Evolutionary conservation across 2,113 vertebrate genomes (phyloP).

Genomic region (Gulo gulo): DNA sequence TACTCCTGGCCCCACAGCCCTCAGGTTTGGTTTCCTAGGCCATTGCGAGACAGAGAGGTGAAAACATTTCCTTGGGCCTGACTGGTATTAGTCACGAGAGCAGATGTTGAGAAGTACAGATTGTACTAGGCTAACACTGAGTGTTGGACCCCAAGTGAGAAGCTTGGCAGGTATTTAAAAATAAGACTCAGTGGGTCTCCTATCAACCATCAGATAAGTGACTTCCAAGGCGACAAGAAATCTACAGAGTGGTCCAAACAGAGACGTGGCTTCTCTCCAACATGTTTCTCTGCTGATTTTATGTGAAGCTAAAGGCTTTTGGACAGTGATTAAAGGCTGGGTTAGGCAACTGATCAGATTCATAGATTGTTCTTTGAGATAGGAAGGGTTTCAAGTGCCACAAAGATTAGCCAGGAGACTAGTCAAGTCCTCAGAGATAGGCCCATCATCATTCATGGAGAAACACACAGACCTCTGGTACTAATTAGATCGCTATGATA

Average conservation of each 20-base stretch:
- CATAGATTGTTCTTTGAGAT: background rate
- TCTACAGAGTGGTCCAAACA: background rate
- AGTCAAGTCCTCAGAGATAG: background rate
- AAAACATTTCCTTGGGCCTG: background rate
- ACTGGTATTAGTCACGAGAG: background rate
- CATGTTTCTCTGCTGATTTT: conserved; percentile 16
- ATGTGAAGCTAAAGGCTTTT: conserved; percentile 9
- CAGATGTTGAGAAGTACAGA: background rate
- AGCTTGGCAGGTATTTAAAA: background rate
- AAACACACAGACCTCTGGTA: background rate
- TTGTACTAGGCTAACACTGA: too few species aligned
- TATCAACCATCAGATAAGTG: background rate
- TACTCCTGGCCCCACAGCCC: too few species aligned
- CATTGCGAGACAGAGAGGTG: background rate
- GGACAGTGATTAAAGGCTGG: background rate
- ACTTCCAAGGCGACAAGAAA: background rate
- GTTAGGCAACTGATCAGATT: conserved; percentile 1
- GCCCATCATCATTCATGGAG: background rate
- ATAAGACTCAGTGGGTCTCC: background rate
- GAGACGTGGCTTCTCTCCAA: conserved; percentile 26
- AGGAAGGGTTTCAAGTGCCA: background rate
- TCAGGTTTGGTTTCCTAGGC: background rate
- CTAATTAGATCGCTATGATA: background rate
- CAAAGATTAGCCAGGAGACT: background rate
- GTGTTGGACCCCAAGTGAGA: background rate